Evolutionary conservation across 2,797 vertebrate genomes (phyloP).

Genomic region (Characodon lateralis): DNA sequence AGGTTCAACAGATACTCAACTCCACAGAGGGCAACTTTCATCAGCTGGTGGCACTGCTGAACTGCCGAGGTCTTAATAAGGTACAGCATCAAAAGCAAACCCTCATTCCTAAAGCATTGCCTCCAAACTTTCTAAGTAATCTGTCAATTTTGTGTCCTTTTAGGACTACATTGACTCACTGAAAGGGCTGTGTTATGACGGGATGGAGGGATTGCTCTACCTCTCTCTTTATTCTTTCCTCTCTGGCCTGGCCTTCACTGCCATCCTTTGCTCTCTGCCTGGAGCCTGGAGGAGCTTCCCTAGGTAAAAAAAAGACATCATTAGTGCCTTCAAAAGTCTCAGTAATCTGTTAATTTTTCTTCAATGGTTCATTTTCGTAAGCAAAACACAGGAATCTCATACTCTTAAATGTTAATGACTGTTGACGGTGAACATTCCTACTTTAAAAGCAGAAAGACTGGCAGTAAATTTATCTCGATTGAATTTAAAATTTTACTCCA

Average conservation of each 20-base stretch:
- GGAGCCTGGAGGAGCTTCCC: conserved; percentile 91
- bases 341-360: background rate
- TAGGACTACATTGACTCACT: conserved; percentile 90
- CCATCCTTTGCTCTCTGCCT: conserved; percentile 90
- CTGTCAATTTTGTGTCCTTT: background rate
- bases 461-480: background rate
- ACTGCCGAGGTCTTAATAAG: conserved; percentile 92
- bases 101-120: background rate
- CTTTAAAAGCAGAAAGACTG: background rate
- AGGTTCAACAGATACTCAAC: conserved; percentile 90
- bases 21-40: conserved; percentile 92
- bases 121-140: background rate
- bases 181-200: conserved; percentile 91
- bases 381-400: background rate
- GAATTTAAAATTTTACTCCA: background rate
- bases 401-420: background rate
- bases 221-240: conserved; percentile 86
- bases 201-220: conserved; percentile 90
- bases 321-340: background rate
- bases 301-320: conserved; percentile 75
- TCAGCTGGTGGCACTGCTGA: conserved; percentile 90
- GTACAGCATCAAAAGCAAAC: conserved; percentile 62
- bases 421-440: background rate
- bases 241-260: conserved; percentile 86
- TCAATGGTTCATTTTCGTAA: background rate